phyloP scores from a whole-genome alignment of 1,140 invertebrate genomes.

The Leptestheria dahalacensis region DNA sequence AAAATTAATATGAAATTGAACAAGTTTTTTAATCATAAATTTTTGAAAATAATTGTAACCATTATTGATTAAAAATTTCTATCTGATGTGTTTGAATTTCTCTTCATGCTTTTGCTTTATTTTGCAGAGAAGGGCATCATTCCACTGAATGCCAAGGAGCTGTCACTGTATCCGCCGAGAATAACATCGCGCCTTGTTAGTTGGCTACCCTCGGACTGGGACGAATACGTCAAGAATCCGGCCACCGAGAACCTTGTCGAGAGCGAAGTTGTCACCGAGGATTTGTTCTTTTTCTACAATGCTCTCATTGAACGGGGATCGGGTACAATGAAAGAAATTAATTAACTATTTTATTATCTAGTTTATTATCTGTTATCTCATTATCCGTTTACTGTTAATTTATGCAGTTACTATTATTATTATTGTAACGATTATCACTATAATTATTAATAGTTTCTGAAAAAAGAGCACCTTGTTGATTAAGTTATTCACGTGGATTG shows the following conservation, averaged over 20 bases:
- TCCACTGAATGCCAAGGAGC: constrained; percentile 5
- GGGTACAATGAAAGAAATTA: too few relatives aligned
- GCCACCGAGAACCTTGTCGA: neutral
- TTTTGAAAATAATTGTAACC: too few relatives aligned
- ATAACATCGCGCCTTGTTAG: constrained; percentile 35
- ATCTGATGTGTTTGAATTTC: too few relatives aligned
- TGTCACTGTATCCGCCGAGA: constrained; percentile 17
- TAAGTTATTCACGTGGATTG: neutral
- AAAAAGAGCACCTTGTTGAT: constrained; percentile 1
- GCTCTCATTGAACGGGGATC: constrained; percentile 46
- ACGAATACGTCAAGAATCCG: constrained; percentile 8
- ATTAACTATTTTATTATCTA: constrained; percentile 20
- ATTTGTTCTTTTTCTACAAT: constrained; percentile 25
- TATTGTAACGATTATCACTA: neutral
- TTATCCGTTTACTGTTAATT: constrained; percentile 28
- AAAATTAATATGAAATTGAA: too few relatives aligned
- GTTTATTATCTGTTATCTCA: constrained; percentile 5
- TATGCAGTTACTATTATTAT: constrained; percentile 6
- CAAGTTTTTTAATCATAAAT: too few relatives aligned
- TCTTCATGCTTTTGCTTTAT: too few relatives aligned
- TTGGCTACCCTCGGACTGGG: constrained; percentile 53
- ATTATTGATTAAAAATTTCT: too few relatives aligned
- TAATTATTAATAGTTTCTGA: neutral
- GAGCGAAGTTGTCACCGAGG: neutral
- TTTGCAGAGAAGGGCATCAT: constrained; percentile 8